These are phyloP conservation scores for Brenthis daphne DNA, from an alignment of 2,888 invertebrate genomes.

Conservation along the genomic window DNA sequence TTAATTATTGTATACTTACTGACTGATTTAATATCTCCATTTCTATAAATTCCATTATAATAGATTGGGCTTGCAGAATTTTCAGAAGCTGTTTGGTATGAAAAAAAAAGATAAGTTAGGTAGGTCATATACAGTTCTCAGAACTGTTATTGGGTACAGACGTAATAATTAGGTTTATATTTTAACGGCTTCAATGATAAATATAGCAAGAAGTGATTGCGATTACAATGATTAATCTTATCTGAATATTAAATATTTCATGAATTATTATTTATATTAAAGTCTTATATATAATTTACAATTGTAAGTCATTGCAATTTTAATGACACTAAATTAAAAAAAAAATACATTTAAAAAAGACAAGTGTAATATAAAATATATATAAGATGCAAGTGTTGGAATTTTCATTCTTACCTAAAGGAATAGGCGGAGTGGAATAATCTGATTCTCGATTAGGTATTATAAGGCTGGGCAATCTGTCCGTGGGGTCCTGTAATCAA, in stretches of 20 bases:
- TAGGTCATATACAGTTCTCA: not conserved
- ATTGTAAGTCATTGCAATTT: not conserved
- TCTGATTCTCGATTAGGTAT: conserved; percentile 49
- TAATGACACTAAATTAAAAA: not conserved
- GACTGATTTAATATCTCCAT: conserved; percentile 69
- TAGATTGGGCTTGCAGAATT: conserved; percentile 27
- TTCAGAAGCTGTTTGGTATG: conserved; percentile 24
- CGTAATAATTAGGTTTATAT: conserved; percentile 2
- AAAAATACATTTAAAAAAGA: not conserved
- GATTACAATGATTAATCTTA: conserved; percentile 9
- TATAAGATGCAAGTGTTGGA: not conserved
- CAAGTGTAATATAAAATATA: not conserved
- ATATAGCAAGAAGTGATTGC: conserved; percentile 4
- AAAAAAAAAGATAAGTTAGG: not conserved
- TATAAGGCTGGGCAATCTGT: conserved; percentile 49
- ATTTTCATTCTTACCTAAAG: conserved; percentile 52
- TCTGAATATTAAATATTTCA: not conserved
- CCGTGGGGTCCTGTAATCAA: conserved; percentile 57
- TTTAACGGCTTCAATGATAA: conserved; percentile 5
- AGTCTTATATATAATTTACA: not conserved
- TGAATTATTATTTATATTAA: not conserved
- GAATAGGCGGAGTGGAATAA: conserved; percentile 59
- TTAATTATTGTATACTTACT: conserved; percentile 56
- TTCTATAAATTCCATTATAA: conserved; percentile 59
- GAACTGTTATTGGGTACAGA: not conserved